phyloP scores from a whole-genome alignment of 2,113 vertebrate genomes.

The Rhynchomys soricoides region DNA sequence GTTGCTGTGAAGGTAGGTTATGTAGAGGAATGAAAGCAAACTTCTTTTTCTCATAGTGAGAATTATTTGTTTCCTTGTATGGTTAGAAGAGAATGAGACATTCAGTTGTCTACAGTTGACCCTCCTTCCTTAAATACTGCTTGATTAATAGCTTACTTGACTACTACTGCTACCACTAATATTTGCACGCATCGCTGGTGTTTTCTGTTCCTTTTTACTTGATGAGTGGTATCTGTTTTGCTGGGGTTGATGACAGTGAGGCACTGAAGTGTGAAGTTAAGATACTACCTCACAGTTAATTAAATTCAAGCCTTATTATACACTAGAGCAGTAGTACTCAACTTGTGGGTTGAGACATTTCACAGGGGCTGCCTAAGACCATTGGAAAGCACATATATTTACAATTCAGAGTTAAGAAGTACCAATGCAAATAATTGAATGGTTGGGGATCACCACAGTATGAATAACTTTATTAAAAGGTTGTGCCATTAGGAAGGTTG shows the following conservation, averaged over 20 bases:
- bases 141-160: conserved; percentile 8
- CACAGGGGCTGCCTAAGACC: neutral
- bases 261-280: neutral
- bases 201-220: neutral
- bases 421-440: neutral
- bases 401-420: neutral
- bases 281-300: conserved; percentile 1
- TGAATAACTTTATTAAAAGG: neutral
- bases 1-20: neutral
- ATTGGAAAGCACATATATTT: neutral
- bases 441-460: neutral
- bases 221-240: conserved; percentile 33
- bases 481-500: neutral
- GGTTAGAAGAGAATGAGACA: conserved; percentile 25
- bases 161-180: neutral
- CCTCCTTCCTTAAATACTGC: neutral
- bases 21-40: neutral
- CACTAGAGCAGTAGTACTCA: neutral
- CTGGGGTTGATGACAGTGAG: neutral
- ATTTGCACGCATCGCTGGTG: neutral
- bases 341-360: neutral
- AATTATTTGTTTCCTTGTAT: conserved; percentile 25
- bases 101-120: neutral
- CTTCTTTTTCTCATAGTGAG: neutral
- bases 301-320: neutral